Base-by-base conservation (phyloP, 2,888 invertebrate genomes). In the Himalopsyche japonica region DNA sequence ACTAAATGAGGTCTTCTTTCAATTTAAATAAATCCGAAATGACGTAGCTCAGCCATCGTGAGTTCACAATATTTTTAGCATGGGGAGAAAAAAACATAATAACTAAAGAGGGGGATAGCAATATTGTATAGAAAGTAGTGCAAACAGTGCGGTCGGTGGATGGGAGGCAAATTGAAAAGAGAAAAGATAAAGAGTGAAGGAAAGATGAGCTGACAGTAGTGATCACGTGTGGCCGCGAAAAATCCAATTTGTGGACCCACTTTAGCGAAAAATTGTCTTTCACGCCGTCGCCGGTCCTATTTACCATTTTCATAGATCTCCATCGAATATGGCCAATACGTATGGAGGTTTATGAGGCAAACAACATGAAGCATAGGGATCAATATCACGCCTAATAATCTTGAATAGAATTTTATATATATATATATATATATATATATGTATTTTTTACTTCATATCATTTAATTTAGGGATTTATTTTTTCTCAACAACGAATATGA, bases 241-340 rank as follows among this genome's bases (percentile, higher is more conserved):
- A 83, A 91, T 92, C 90, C 92, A 91, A 92, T 92, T 91, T 91
- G 89, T 89, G 90, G 88, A 90, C 89, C 90, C 92, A 90, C 88
- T 90, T 91, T 89, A 91, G 91, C 92, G 92, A 91, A 90, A 92
- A 92, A 92, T 92, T 92, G 92, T 92, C 90, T 90, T 89, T 88
- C 87, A 87, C 87, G 88, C 87, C 48, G 24, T 79, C 24, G 37
- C n/a, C 20, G 64, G 79, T 32, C 43, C 43, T 82, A 79, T 48
- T 64, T 79, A 79, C 82, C 79, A 70, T 79, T 70, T 27, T 24
- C 77, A 43, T 20, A 57, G 57, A 57, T 57, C 57, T 57, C 57
- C 57, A 57, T 57, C 57, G 57, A 57, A 57, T 57, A 57, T 57
- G 57, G 57, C 20, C 57, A 57, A 57, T 57, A 57, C 24, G 24